Evolutionary conservation across 2,113 vertebrate genomes (phyloP).

Genomic region (Xiphorhynchus elegans): DNA sequence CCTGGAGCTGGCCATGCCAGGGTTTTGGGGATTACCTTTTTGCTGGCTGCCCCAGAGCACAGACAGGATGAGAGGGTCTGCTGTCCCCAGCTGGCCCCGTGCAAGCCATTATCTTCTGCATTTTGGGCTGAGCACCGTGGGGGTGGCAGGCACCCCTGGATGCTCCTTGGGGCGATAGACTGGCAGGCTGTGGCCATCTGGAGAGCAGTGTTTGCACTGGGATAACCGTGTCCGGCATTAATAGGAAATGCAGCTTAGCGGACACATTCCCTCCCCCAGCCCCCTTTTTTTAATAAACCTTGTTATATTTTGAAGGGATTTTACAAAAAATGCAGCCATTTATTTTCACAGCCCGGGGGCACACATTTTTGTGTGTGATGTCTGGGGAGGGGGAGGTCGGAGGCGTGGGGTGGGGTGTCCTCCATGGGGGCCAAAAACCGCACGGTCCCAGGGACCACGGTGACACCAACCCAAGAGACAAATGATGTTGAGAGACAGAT

Average conservation of each 20-base stretch:
- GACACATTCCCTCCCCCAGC: neutral
- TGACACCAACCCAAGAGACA: fast-evolving
- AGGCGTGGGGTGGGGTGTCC: neutral
- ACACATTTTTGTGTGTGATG: conserved; percentile 33
- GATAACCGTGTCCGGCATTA: conserved; percentile 25
- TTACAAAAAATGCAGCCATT: conserved; percentile 60
- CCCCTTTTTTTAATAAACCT: conserved; percentile 55
- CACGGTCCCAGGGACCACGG: fast-evolving
- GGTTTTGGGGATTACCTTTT: neutral
- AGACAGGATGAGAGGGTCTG: neutral
- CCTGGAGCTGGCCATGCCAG: neutral
- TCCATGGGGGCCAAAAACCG: fast-evolving
- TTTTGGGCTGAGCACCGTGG: neutral
- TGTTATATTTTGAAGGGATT: conserved; percentile 67
- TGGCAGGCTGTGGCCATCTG: neutral
- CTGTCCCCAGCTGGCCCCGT: neutral
- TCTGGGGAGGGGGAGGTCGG: neutral
- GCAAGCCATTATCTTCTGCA: neutral
- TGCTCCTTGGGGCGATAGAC: neutral
- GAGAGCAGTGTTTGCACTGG: conserved; percentile 12
- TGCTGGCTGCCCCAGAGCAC: neutral
- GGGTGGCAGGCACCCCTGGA: neutral
- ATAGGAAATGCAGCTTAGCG: conserved; percentile 52
- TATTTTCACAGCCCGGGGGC: conserved; percentile 54
- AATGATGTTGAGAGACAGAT: neutral